Evolutionary conservation across 2,113 vertebrate genomes (phyloP), one percentile per base, ranked within the genome.

Genomic region (Chiloscyllium plagiosum): DNA sequence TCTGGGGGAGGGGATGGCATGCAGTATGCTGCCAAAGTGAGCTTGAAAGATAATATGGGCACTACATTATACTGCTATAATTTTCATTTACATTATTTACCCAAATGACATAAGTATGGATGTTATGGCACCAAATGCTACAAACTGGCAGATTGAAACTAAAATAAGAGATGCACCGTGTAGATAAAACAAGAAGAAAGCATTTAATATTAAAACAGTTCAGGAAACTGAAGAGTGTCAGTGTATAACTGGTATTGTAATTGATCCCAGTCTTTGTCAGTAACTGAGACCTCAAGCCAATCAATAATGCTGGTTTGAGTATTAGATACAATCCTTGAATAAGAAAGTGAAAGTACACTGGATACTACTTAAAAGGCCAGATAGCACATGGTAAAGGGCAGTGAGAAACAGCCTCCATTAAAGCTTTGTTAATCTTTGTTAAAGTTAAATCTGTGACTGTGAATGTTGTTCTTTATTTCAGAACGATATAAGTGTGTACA

Each of bases 1-100:
- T 96, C 96, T 97, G 96, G 97, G 78, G 96, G 96, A 80, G 20
- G 95, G 86, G 78, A 92, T 65, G 94, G 13, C 17, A 22, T 50
- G 37, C 33, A 80, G 89, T 13, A 12, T n/a, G 65, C 37, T 69
- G 37, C 65, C 92, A 94, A 68, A 94, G 20, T 69, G 92, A 12
- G 68, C 42, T 72, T 17, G 52, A 24, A 47, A 69, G 87, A 61
- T 90, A 90, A 90, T 90, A 90, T 33, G 47, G 52, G 29, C 50
- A 72, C 94, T 72, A 70, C 13, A 29, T 95, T 33, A 95, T 50
- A 52, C 66, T 52, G 66, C n/a, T 33, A 1, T 12, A 47, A 95
- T 72, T 50, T 76, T 50, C 26, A 50, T 52, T 72, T 95, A 69
- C 66, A 69, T 42, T 94, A 69, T 68, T 94, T 94, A 68, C 70